phyloP scores from a whole-genome alignment of 2,888 invertebrate genomes.

The Dioctria linearis region DNA sequence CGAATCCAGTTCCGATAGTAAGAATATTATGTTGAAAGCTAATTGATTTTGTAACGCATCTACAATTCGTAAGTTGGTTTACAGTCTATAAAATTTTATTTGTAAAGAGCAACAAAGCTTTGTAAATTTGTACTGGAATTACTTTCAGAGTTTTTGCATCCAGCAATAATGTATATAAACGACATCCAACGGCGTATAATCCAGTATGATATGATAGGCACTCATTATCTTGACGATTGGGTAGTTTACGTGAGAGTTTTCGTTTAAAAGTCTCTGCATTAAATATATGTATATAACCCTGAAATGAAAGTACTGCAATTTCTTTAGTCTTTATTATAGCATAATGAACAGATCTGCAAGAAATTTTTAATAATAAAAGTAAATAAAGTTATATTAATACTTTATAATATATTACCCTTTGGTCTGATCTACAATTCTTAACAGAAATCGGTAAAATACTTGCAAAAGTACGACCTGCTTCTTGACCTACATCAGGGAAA shows the following conservation, averaged over 20 bases:
- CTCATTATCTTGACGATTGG: conserved; percentile 93
- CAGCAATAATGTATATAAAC: too few species aligned
- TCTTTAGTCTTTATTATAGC: conserved; percentile 90
- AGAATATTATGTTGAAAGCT: conserved; percentile 92
- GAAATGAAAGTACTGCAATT: conserved; percentile 91
- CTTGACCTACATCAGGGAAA: conserved; percentile 59
- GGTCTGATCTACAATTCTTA: conserved; percentile 84
- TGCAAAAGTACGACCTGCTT: conserved; percentile 71
- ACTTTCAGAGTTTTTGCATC: conserved; percentile 73
- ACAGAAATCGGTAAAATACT: conserved; percentile 67
- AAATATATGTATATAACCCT: conserved; percentile 96
- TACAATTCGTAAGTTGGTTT: conserved; percentile 86
- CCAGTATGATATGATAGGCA: conserved; percentile 91
- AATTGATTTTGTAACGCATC: conserved; percentile 89
- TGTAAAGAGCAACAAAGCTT: background rate
- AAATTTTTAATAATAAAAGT: background rate
- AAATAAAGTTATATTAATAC: background rate
- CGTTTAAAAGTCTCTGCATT: conserved; percentile 91
- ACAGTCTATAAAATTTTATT: conserved; percentile 72
- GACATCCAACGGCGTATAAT: conserved; percentile 74
- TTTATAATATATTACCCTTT: conserved; percentile 70
- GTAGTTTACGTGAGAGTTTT: conserved; percentile 88
- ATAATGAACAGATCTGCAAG: conserved; percentile 82
- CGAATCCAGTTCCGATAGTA: conserved; percentile 73
- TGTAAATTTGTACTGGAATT: conserved; percentile 52